Percentiles rank a stretch among this genome's conserved stretches.
phyloP scores from a whole-genome alignment of 1,140 invertebrate species.

The Papilio glaucus region DNA sequence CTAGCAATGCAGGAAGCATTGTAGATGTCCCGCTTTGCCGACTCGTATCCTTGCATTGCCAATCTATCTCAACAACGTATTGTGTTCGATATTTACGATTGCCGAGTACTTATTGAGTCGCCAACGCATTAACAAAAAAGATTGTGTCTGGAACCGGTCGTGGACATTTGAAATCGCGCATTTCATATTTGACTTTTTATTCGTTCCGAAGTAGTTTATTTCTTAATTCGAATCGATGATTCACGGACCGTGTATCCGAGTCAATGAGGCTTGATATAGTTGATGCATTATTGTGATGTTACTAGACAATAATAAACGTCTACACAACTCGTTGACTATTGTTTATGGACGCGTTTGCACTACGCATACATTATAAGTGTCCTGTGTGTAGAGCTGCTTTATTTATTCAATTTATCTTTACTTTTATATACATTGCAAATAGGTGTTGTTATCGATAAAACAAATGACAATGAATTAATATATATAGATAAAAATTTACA shows the following conservation, averaged over 20 bases:
- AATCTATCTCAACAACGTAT: constrained; percentile 34
- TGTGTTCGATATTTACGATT: constrained; percentile 35
- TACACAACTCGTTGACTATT: constrained; percentile 70
- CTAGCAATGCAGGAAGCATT: constrained; percentile 33
- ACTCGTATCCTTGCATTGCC: constrained; percentile 23
- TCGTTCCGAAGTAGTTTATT: constrained; percentile 57
- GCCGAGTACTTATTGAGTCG: constrained; percentile 33
- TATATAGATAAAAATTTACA: not conserved
- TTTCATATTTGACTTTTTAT: constrained; percentile 57
- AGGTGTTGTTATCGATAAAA: constrained; percentile 2
- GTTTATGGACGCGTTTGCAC: constrained; percentile 73
- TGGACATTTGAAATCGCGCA: constrained; percentile 51
- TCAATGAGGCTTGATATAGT: constrained; percentile 77
- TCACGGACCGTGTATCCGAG: constrained; percentile 68
- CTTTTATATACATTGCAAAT: constrained; percentile 24
- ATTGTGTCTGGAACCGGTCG: constrained; percentile 32
- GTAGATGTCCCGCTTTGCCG: constrained; percentile 26
- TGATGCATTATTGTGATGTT: constrained; percentile 77
- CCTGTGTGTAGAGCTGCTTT: constrained; percentile 38
- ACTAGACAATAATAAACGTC: constrained; percentile 73
- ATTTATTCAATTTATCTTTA: constrained; percentile 25
- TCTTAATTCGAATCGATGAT: constrained; percentile 64
- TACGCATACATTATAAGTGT: constrained; percentile 63
- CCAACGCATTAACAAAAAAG: constrained; percentile 39
- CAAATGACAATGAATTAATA: not conserved